Conservation (phyloP, 2,888 invertebrate genomes). For the Rutpela maculata region DNA sequence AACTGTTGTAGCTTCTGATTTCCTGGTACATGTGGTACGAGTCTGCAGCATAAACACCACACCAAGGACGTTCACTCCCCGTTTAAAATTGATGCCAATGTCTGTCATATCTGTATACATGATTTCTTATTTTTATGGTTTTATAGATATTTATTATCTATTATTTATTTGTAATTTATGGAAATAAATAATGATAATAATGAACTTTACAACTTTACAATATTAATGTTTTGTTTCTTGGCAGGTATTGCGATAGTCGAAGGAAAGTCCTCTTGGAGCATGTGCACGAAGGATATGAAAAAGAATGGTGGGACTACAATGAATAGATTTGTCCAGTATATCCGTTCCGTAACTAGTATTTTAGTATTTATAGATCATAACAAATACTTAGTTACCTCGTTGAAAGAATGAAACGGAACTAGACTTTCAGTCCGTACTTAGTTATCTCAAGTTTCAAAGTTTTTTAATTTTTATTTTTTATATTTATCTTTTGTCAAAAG, state of each 20-base stretch:
- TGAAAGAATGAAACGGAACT: constrained; percentile 49
- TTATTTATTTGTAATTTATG: too few relatives aligned
- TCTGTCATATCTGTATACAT: too few relatives aligned
- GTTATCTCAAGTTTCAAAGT: constrained; percentile 40
- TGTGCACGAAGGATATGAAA: constrained; percentile 99
- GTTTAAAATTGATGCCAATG: too few relatives aligned
- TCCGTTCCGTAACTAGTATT: constrained; percentile 63
- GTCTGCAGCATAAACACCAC: too few relatives aligned
- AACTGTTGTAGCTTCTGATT: too few relatives aligned
- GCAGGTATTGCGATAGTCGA: constrained; percentile 98
- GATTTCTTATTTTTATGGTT: too few relatives aligned
- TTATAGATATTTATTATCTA: too few relatives aligned
- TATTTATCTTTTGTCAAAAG: constrained; percentile 14
- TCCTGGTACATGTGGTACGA: too few relatives aligned
- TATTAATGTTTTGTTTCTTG: constrained; percentile 64
- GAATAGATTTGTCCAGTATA: constrained; percentile 77
- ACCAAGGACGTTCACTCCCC: too few relatives aligned
- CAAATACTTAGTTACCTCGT: constrained; percentile 64
- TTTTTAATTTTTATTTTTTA: constrained; percentile 47
- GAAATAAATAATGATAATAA: too few relatives aligned
- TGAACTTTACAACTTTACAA: too few relatives aligned
- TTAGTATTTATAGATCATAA: constrained; percentile 59
- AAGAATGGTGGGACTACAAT: constrained; percentile 98
- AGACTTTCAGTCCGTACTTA: constrained; percentile 52
- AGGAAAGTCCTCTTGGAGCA: constrained; percentile 96